phyloP scores from a whole-genome alignment of 2,888 invertebrate species.

The Reticulitermes lucifugus region DNA sequence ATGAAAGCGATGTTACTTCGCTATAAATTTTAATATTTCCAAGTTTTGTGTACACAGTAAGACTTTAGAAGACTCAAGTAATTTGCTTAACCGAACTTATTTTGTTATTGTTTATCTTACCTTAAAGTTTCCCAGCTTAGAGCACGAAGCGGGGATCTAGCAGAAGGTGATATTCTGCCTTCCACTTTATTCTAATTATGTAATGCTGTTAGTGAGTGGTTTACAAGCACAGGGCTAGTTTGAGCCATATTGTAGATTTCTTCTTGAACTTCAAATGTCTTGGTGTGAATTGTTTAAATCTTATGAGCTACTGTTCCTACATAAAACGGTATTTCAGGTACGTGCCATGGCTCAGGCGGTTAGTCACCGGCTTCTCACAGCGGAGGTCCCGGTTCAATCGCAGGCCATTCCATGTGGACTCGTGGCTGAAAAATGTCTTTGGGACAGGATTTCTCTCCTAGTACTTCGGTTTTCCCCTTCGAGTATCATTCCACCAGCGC shows the following conservation, averaged over 20 bases:
- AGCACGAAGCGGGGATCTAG: not conserved
- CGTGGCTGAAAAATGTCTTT: too few species aligned
- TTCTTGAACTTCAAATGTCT: too few species aligned
- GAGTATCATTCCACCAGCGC: too few species aligned
- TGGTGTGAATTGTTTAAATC: not conserved
- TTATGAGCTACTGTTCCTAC: not conserved
- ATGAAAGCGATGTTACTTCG: conserved; percentile 7
- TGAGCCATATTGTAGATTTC: too few species aligned
- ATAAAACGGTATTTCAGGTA: too few species aligned
- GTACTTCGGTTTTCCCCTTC: too few species aligned
- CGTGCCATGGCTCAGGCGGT: too few species aligned
- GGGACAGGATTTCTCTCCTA: too few species aligned
- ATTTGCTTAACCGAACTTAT: conserved; percentile 20
- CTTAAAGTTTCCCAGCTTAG: conserved; percentile 16
- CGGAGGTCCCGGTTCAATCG: too few species aligned
- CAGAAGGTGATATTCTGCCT: conserved; percentile 8
- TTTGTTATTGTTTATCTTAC: conserved; percentile 22
- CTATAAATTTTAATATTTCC: conserved; percentile 24
- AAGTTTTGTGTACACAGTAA: conserved; percentile 17
- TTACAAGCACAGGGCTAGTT: not conserved
- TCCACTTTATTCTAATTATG: not conserved
- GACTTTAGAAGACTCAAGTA: not conserved
- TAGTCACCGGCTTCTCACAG: too few species aligned
- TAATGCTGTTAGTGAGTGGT: not conserved
- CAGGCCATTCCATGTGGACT: too few species aligned